Percentiles rank a stretch among this genome's conserved stretches.
Conservation (phyloP, 2,113 vertebrate genomes). For the Chitala chitala region DNA sequence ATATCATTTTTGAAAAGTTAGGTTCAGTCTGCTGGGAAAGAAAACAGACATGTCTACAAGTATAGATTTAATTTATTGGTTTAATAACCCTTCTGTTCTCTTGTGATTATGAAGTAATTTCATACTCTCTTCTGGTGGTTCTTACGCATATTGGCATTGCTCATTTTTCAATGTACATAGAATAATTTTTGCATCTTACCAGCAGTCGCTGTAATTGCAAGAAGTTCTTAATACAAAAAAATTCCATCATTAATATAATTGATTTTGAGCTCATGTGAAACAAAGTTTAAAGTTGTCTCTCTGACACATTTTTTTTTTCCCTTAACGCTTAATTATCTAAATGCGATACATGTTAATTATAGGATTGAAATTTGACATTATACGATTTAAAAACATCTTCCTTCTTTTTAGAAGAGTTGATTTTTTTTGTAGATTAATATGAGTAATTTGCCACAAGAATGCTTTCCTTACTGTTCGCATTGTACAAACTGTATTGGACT, state of each 20-base stretch:
- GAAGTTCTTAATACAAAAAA: background rate
- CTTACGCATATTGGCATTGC: background rate
- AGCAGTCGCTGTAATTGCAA: background rate
- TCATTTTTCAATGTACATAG: conserved; percentile 2
- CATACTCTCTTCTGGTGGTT: background rate
- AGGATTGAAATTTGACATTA: background rate
- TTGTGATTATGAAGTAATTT: conserved; percentile 8
- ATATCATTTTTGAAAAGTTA: background rate
- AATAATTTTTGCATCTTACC: background rate
- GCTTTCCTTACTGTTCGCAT: no score
- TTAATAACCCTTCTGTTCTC: conserved; percentile 9
- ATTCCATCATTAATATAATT: background rate
- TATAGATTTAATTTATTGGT: conserved; percentile 14
- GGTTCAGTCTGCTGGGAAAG: background rate
- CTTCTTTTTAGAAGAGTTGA: background rate
- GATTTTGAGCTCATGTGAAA: background rate
- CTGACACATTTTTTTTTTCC: conserved; percentile 15
- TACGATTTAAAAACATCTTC: conserved; percentile 9
- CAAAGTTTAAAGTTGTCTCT: conserved; percentile 11
- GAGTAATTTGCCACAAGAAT: no score
- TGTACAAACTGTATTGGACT: no score
- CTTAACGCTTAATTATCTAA: conserved; percentile 20
- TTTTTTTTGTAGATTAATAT: conserved; percentile 9
- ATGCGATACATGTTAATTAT: conserved; percentile 4
- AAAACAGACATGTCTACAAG: background rate